Evolutionary conservation across 2,113 vertebrate genomes (phyloP), one percentile per base, ranked within the genome.

Genomic region (Sardina pilchardus): DNA sequence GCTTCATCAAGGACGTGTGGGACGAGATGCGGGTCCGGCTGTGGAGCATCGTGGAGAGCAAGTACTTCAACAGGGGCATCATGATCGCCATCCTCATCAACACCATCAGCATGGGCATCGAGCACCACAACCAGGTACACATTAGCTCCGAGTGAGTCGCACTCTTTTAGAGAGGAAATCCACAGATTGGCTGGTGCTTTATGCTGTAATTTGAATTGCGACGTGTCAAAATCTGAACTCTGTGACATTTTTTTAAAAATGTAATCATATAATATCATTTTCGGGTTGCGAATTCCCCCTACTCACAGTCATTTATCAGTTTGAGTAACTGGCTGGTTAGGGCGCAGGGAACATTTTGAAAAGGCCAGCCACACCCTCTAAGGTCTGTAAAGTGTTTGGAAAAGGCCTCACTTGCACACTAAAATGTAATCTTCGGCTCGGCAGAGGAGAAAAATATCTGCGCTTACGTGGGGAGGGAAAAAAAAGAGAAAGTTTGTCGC

Each of bases 41-140:
- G n/a, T 95, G 97, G 92, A 96, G 97, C 88, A 99, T 99, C 36
- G 98, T 99, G 92, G 98, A 99, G 92, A 99, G 98, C 96, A 99
- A 99, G 87, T 99, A 99, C 91, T 99, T 99, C 96, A 99, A 96
- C 94, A 94, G 98, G 43, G 98, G 98, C 71, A 99, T 99, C 84
- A 99, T 99, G 98, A 97, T 98, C 6, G 98, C 98, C 36, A 99
- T 99, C 85, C 96, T 99, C 16, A 97, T 99, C 92, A 99, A 99
- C 91, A 99, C 98, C 0, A 97, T 99, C 94, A 99, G 98, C 90
- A 99, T 99, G 98, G 98, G 98, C 91, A 99, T 99, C 0, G 98
- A 99, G 90, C 97, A 99, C 90, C 98, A 99, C 0, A 96, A 99
- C 84, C 98, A 99, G 98, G 98, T 97, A 93, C 94, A 84, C 80